Percentiles rank a stretch among this genome's conserved stretches.
Evolutionary conservation across 1,140 invertebrate genomes (phyloP).

Genomic region (Oncopeltus fasciatus): DNA sequence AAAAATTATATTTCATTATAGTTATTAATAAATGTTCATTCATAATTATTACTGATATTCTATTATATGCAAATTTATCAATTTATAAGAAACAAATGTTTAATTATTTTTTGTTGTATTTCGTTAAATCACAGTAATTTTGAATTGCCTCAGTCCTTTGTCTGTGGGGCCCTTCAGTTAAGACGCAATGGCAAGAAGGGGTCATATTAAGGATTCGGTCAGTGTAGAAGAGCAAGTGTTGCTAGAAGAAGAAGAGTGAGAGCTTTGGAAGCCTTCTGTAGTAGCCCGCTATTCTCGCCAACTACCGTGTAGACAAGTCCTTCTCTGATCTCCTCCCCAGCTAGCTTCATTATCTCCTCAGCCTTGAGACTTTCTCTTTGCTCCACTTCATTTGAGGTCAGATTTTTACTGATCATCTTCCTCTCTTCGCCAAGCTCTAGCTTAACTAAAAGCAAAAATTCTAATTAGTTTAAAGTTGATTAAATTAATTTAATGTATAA

Average conservation of each 20-base stretch:
- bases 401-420: background rate
- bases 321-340: conserved; percentile 22
- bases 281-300: conserved; percentile 6
- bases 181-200: background rate
- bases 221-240: background rate
- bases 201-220: background rate
- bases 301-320: conserved; percentile 22
- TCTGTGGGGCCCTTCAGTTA: background rate
- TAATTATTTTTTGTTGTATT: background rate
- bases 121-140: background rate
- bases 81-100: too few species aligned
- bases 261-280: background rate
- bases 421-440: conserved; percentile 12
- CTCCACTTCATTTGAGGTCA: background rate
- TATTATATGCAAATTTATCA: too few species aligned
- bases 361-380: background rate
- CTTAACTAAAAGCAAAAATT: conserved; percentile 16
- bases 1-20: too few species aligned
- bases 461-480: too few species aligned
- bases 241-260: background rate
- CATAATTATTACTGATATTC: too few species aligned
- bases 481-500: too few species aligned
- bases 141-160: background rate
- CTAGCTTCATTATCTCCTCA: conserved; percentile 18
- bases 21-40: too few species aligned